A percentile compares a stretch with the other conserved stretches of the same genome.
Evolutionary conservation across 2,797 vertebrate genomes (phyloP).

Genomic region (Sebastes flavidus): DNA sequence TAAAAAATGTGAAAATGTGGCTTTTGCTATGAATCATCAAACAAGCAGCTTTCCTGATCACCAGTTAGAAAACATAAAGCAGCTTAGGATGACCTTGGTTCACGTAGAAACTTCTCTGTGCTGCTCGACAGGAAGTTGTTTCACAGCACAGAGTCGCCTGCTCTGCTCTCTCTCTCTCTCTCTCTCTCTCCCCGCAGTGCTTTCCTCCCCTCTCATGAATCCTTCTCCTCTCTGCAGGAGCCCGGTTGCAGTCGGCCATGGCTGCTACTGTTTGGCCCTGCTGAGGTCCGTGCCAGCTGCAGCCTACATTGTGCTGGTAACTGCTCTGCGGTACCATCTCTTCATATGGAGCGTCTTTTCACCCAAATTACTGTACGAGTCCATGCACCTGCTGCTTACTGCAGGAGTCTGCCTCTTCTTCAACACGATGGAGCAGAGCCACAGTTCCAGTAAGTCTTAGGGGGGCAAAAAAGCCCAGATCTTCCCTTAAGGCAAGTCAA

Average conservation of each 20-base stretch:
- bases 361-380: slow-evolving; percentile 94
- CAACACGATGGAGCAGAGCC: slow-evolving; percentile 87
- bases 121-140: background rate
- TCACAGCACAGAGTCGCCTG: background rate
- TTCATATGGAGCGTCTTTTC: slow-evolving; percentile 99
- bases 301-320: slow-evolving; percentile 89
- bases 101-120: background rate
- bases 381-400: slow-evolving; percentile 88
- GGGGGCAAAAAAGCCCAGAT: background rate
- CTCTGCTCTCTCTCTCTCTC: background rate
- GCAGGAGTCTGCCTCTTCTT: slow-evolving; percentile 87
- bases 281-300: slow-evolving; percentile 87
- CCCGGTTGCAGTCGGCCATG: slow-evolving; percentile 84
- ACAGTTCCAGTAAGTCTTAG: slow-evolving; percentile 45
- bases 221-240: slow-evolving; percentile 76
- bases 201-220: slow-evolving; percentile 39
- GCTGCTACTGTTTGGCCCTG: slow-evolving; percentile 92
- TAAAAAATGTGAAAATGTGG: slow-evolving; percentile 14
- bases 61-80: slow-evolving; percentile 1
- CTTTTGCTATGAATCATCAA: slow-evolving; percentile 1
- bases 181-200: background rate
- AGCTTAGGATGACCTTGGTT: slow-evolving; percentile 27
- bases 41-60: slow-evolving; percentile 14
- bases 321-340: slow-evolving; percentile 91
- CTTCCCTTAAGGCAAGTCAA: background rate